These are phyloP conservation scores for Drosophila pseudoobscura DNA, from an alignment of 1,140 invertebrate genomes.

Conservation along the genomic window DNA sequence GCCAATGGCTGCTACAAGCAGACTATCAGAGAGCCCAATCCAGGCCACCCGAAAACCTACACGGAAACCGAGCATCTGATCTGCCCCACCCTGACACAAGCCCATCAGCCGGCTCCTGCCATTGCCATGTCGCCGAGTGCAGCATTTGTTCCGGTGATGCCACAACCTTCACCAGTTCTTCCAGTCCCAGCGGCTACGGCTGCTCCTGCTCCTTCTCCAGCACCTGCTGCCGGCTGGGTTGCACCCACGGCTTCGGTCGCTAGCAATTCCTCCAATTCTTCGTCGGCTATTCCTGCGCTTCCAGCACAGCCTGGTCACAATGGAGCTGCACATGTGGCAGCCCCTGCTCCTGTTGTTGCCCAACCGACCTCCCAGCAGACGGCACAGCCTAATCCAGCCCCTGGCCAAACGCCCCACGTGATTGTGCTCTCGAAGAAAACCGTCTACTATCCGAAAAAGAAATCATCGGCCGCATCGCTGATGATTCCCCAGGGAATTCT, in stretches of 20 bases:
- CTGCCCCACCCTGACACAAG: slow-evolving; percentile 45
- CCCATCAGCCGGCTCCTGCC: slow-evolving; percentile 21
- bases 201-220: neutral
- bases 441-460: slow-evolving; percentile 24
- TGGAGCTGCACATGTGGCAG: neutral
- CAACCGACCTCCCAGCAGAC: neutral
- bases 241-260: neutral
- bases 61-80: slow-evolving; percentile 59
- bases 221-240: neutral
- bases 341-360: neutral
- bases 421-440: slow-evolving; percentile 45
- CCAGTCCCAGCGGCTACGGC: neutral
- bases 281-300: neutral
- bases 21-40: slow-evolving; percentile 50
- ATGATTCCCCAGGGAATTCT: slow-evolving; percentile 20
- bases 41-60: slow-evolving; percentile 43
- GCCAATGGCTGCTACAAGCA: slow-evolving; percentile 65
- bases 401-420: slow-evolving; percentile 21
- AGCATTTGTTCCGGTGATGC: slow-evolving; percentile 40
- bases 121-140: slow-evolving; percentile 4
- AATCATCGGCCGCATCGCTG: slow-evolving; percentile 24
- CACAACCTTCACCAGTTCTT: slow-evolving; percentile 36
- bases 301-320: neutral
- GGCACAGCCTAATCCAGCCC: neutral
- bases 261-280: neutral